phyloP scores from a whole-genome alignment of 2,797 vertebrate genomes.

The Falco naumanni region DNA sequence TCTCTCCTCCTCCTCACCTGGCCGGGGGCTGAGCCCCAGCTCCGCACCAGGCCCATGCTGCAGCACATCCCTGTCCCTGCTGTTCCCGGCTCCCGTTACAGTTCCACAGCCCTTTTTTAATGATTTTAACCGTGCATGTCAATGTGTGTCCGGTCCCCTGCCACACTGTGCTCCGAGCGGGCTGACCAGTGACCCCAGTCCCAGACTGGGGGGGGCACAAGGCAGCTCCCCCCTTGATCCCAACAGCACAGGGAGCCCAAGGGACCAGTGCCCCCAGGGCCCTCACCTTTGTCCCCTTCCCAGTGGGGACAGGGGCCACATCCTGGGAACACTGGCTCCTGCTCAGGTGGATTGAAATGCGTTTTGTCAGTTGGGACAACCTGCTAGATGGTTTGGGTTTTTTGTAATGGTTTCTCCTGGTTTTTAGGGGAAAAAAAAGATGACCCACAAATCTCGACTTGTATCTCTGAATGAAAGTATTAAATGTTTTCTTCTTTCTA shows the following conservation, averaged over 20 bases:
- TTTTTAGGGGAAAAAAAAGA: background rate
- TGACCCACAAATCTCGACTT: constrained; percentile 18
- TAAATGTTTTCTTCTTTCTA: constrained; percentile 78
- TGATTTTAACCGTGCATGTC: background rate
- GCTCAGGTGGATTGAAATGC: background rate
- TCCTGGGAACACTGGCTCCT: background rate
- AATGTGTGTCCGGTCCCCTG: background rate
- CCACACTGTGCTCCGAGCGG: rapidly evolving
- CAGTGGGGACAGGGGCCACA: rapidly evolving
- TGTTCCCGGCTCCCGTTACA: background rate
- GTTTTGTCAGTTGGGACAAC: constrained; percentile 23
- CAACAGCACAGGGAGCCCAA: background rate
- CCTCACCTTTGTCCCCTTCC: background rate
- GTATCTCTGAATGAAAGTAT: constrained; percentile 75
- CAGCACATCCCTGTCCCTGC: background rate
- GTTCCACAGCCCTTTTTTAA: background rate
- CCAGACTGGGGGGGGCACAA: background rate
- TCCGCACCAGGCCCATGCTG: background rate
- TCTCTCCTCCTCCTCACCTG: background rate
- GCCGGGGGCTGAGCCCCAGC: background rate
- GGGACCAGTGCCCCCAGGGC: background rate
- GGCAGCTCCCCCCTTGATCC: background rate
- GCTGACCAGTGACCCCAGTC: background rate
- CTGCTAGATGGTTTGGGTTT: background rate
- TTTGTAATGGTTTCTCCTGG: constrained; percentile 21